Evolutionary conservation across 1,140 invertebrate species (phyloP).

Genomic region (Hyphantria cunea): DNA sequence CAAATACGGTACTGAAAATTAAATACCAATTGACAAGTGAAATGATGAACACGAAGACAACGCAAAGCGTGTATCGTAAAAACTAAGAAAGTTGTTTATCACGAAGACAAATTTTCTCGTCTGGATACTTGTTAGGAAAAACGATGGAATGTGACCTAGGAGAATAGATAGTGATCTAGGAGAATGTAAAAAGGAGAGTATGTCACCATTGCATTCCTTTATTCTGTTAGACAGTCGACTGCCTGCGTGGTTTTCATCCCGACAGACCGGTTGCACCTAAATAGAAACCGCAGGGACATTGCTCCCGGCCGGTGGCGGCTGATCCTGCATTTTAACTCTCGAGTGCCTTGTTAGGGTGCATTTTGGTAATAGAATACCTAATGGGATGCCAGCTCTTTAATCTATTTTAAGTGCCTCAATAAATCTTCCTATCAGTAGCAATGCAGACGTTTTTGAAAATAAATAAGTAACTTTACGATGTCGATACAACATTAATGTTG

Average conservation of each 20-base stretch:
- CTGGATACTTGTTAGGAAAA: too few species aligned
- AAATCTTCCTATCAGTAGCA: not conserved
- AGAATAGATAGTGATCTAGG: too few species aligned
- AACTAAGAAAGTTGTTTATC: conserved; percentile 13
- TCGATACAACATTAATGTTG: conserved; percentile 30
- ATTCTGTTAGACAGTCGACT: conserved; percentile 66
- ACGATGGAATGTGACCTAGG: too few species aligned
- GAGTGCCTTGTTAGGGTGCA: conserved; percentile 65
- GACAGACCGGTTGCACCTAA: conserved; percentile 76
- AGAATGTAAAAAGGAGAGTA: conserved; percentile 37
- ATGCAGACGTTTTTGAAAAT: not conserved
- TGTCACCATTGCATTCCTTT: conserved; percentile 62
- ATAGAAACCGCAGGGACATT: conserved; percentile 81
- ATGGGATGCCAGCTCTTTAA: not conserved
- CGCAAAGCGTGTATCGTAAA: conserved; percentile 8
- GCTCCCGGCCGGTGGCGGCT: conserved; percentile 65
- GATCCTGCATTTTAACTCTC: conserved; percentile 63
- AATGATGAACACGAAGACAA: not conserved
- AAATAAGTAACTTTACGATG: conserved; percentile 22
- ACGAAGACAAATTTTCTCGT: conserved; percentile 11
- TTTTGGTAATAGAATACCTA: conserved; percentile 36
- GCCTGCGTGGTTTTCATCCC: conserved; percentile 66
- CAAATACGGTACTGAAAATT: conserved; percentile 24
- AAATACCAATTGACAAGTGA: conserved; percentile 15
- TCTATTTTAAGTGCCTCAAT: conserved; percentile 7